phyloP scores from a whole-genome alignment of 2,797 vertebrate species.

The Petrocephalus schoutedeni region DNA sequence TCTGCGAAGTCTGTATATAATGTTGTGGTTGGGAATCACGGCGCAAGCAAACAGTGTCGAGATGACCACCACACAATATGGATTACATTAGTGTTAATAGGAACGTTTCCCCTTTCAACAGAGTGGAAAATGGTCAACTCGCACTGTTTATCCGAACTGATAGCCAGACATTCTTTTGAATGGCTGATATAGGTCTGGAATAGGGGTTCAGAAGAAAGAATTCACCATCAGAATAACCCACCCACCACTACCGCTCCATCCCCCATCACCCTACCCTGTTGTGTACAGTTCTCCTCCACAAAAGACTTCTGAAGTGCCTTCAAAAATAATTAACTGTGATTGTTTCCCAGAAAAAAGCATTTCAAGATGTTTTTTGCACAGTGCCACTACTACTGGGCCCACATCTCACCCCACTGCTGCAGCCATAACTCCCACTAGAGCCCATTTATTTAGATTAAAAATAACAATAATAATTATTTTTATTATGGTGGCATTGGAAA shows the following conservation, averaged over 20 bases:
- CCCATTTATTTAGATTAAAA: slow-evolving; percentile 55
- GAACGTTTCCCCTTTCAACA: slow-evolving; percentile 1
- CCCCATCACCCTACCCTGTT: not conserved
- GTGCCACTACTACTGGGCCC: slow-evolving; percentile 21
- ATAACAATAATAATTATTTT: slow-evolving; percentile 55
- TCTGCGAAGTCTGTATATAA: not conserved
- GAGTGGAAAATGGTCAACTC: not conserved
- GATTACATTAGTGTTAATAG: not conserved
- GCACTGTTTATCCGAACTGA: not conserved
- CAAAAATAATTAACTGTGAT: slow-evolving; percentile 29
- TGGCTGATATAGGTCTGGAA: not conserved
- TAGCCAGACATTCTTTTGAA: not conserved
- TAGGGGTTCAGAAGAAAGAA: not conserved
- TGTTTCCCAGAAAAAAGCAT: slow-evolving; percentile 29
- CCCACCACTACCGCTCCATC: not conserved
- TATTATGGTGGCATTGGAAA: slow-evolving; percentile 43
- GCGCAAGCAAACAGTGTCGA: not conserved
- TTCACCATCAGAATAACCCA: not conserved
- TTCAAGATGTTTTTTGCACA: slow-evolving; percentile 31
- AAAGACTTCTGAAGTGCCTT: slow-evolving; percentile 20
- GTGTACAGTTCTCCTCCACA: not conserved
- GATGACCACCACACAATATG: not conserved
- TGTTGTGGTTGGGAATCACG: not conserved
- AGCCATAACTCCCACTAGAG: slow-evolving; percentile 40
- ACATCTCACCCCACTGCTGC: slow-evolving; percentile 27